Evolutionary conservation across 2,888 invertebrate species (phyloP), one percentile per base, ranked within the genome.

Genomic region (Drosophila rellima): DNA sequence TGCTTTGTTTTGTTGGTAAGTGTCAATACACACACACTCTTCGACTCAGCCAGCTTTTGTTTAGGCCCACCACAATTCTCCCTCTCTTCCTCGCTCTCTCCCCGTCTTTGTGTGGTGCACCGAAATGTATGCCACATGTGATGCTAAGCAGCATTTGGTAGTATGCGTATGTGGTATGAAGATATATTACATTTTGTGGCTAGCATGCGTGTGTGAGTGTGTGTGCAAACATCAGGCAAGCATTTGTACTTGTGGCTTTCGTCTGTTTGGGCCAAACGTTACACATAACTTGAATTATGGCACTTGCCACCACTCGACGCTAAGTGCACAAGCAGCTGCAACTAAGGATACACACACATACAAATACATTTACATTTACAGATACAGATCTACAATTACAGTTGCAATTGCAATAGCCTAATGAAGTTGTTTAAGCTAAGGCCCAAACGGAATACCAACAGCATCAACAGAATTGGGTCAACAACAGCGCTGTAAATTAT

Each of bases 211-310:
- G 6, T 26, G 64, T 63, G 65, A 65, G 67, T 69, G 37, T 62
- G 47, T 52, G 44, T 60, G 18, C 29, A 40, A 31, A 42, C 54
- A 56, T 50, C 62, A 56, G 80, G 71, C 80, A 77, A 74, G 81
- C 75, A 82, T 83, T 83, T 84, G 84, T 87, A 83, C 84, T 84
- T 78, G 75, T 55, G 80, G 83, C 81, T 60, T 67, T 56, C 47
- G 60, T 60, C 64, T 74, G 78, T 65, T 70, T 20, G 45, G 60
- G 61, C 47, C 59, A 57, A 63, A 31, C 51, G 74, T 50, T 60
- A 60, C 51, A 62, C 60, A 70, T 64, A 57, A 68, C 51, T 71
- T 86, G 84, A 84, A 74, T 86, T 83, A 86, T 86, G 77, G 77
- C 77, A 70, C 63, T 74, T 70, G 63, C 64, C 66, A 54, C 37